Conservation (phyloP, 2,797 vertebrate species). For the Hypotaenidia philippensis region DNA sequence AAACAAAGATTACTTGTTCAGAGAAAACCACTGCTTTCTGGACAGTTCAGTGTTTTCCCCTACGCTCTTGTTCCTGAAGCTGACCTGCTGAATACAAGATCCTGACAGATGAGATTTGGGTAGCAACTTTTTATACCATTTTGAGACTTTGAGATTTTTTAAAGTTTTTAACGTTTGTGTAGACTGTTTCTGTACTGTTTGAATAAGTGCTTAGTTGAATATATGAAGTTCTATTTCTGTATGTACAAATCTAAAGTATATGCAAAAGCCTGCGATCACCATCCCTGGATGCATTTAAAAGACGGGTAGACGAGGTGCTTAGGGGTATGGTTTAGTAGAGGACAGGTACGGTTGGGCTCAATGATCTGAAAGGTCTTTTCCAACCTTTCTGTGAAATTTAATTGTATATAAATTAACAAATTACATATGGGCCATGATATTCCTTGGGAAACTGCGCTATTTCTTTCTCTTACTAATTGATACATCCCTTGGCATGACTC, state of each 20-base stretch:
- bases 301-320: too few relatives aligned
- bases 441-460: neutral
- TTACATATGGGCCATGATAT: accelerated
- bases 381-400: too few relatives aligned
- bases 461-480: neutral
- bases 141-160: neutral
- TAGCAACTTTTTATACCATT: neutral
- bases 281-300: too few relatives aligned
- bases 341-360: too few relatives aligned
- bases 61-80: neutral
- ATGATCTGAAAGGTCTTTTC: too few relatives aligned
- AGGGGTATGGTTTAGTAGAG: too few relatives aligned
- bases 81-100: neutral
- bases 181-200: neutral
- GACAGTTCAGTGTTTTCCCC: neutral
- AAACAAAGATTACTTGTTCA: neutral
- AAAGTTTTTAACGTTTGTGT: neutral
- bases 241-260: neutral
- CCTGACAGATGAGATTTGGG: neutral
- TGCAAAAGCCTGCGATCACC: neutral
- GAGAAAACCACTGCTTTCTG: neutral
- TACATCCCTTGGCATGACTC: neutral
- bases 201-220: neutral
- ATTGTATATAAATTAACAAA: too few relatives aligned
- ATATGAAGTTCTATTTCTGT: neutral